phyloP scores from a whole-genome alignment of 2,797 vertebrate genomes.

The Enteromius afrohamiltoni region DNA sequence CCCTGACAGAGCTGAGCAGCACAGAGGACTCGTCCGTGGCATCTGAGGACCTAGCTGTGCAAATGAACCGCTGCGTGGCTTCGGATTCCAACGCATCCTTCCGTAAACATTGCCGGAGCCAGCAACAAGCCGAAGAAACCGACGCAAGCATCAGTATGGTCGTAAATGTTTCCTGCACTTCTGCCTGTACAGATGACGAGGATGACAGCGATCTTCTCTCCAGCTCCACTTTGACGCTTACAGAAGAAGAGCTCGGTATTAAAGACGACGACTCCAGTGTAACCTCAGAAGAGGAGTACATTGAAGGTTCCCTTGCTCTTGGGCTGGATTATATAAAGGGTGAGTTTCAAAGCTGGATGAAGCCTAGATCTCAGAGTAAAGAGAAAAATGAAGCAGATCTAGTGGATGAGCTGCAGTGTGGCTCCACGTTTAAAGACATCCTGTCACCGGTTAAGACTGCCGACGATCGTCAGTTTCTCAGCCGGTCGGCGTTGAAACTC shows the following conservation, averaged over 20 bases:
- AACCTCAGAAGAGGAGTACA: slow-evolving; percentile 88
- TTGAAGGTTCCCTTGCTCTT: slow-evolving; percentile 85
- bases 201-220: slow-evolving; percentile 97
- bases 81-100: slow-evolving; percentile 85
- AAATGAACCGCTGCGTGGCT: slow-evolving; percentile 80
- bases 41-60: slow-evolving; percentile 87
- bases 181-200: slow-evolving; percentile 94
- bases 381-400: slow-evolving; percentile 83
- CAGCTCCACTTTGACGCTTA: slow-evolving; percentile 95
- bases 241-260: slow-evolving; percentile 92
- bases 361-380: slow-evolving; percentile 78
- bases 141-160: slow-evolving; percentile 96
- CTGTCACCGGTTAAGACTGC: slow-evolving; percentile 69
- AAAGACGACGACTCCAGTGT: slow-evolving; percentile 88
- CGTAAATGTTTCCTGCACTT: slow-evolving; percentile 95
- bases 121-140: slow-evolving; percentile 78
- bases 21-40: slow-evolving; percentile 90
- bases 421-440: slow-evolving; percentile 70
- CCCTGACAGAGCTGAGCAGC: slow-evolving; percentile 92
- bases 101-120: slow-evolving; percentile 76
- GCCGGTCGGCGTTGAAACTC: slow-evolving; percentile 71
- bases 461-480: slow-evolving; percentile 76
- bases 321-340: slow-evolving; percentile 93
- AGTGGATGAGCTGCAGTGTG: slow-evolving; percentile 84
- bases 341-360: slow-evolving; percentile 91